Percentiles rank a stretch among this genome's conserved stretches.
These are phyloP conservation scores for Caracal caracal DNA, from an alignment of 2,113 vertebrate species.

Conservation along the genomic window DNA sequence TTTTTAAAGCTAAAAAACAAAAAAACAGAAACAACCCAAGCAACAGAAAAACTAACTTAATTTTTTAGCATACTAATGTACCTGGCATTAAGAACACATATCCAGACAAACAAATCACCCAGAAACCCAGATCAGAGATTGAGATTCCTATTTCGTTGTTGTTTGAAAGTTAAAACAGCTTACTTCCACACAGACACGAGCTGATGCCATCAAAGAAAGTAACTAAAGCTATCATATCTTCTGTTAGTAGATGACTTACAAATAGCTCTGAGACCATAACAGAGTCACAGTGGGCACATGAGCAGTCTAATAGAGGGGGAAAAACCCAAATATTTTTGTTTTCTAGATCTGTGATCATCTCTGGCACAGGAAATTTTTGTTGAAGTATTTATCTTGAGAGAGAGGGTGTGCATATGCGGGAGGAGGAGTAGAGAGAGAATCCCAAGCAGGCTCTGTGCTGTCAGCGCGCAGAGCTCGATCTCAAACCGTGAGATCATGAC, in stretches of 20 bases:
- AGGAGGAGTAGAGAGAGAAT: too few relatives aligned
- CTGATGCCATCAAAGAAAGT: neutral
- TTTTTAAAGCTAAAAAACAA: neutral
- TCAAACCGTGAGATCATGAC: too few relatives aligned
- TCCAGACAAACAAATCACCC: neutral
- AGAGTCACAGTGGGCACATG: neutral
- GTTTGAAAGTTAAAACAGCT: neutral
- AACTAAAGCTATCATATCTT: neutral
- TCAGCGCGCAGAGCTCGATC: too few relatives aligned
- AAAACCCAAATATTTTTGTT: neutral
- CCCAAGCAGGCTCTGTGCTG: too few relatives aligned
- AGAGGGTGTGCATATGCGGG: too few relatives aligned
- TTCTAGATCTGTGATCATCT: neutral
- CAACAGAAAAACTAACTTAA: slow-evolving; percentile 23
- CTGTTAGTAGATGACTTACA: neutral
- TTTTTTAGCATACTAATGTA: neutral
- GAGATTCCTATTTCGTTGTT: neutral
- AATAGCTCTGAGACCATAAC: neutral
- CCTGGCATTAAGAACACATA: neutral
- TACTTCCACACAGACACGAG: neutral
- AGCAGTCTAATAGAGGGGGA: neutral
- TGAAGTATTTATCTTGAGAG: neutral
- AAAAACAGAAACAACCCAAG: neutral
- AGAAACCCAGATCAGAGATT: neutral
- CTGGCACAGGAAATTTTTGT: slow-evolving; percentile 18